These are phyloP conservation scores for Zeugodacus cucurbitae DNA, from an alignment of 1,140 invertebrate genomes.

Conservation along the genomic window DNA sequence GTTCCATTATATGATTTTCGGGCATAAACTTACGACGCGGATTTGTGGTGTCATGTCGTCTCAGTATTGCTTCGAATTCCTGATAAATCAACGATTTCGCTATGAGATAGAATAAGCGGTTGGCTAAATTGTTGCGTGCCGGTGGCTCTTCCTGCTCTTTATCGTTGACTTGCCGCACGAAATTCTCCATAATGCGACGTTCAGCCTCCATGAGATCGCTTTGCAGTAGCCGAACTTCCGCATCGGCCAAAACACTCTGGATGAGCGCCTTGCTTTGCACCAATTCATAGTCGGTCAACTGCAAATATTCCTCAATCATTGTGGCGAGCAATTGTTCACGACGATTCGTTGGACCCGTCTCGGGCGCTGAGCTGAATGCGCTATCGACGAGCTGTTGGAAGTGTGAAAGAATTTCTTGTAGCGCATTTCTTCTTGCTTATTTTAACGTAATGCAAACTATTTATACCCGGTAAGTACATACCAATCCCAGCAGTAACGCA, in stretches of 20 bases:
- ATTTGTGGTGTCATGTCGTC: slow-evolving; percentile 13
- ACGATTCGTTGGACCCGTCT: background rate
- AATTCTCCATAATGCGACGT: background rate
- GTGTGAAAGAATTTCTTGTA: background rate
- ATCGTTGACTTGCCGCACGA: background rate
- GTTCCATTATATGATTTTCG: slow-evolving; percentile 1
- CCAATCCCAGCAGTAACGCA: background rate
- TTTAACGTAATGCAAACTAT: background rate
- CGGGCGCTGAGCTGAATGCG: background rate
- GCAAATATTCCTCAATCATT: slow-evolving; percentile 17
- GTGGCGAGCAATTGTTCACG: slow-evolving; percentile 5
- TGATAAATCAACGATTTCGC: slow-evolving; percentile 22
- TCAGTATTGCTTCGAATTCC: background rate
- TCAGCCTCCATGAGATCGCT: slow-evolving; percentile 1
- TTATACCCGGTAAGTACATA: background rate
- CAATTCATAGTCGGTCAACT: slow-evolving; percentile 1
- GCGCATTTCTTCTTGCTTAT: background rate
- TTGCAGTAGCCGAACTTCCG: background rate
- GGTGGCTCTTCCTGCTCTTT: slow-evolving; percentile 13
- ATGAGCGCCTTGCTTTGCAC: background rate
- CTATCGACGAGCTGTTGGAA: background rate
- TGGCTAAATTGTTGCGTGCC: background rate
- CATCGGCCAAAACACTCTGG: background rate
- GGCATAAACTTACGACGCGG: background rate
- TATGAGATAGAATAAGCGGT: background rate